Evolutionary conservation across 2,113 vertebrate genomes (phyloP), one percentile per base, ranked within the genome.

Genomic region (Rhinoptilus africanus): DNA sequence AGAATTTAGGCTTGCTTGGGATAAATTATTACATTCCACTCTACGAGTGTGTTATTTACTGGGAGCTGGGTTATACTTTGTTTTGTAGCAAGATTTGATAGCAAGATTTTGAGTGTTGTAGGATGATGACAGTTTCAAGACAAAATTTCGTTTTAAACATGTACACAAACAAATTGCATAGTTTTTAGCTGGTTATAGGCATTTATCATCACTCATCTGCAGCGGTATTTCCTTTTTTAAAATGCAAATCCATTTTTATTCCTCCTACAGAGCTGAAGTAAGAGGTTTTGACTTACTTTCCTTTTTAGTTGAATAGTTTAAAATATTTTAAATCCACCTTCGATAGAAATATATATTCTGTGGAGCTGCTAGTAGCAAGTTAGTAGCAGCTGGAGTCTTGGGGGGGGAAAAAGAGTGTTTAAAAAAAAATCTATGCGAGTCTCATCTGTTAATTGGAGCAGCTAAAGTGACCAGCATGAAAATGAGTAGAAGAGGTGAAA

Each of bases 211-310:
- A 56, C 50, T 94, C 77, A 82, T 79, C 8, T 89, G 23, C 72
- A 91, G 77, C 13, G 78, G 37, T 77, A 67, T 59, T 88, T 75
- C 43, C 75, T 94, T 92, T 90, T 89, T 81, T 76, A 63, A 32
- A 86, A 86, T 66, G 48, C 83, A 92, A 93, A 93, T 96, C 59
- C 51, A 90, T 76, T 95, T 62, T 81, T 92, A 59, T 93, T 96
- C 47, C 18, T 48, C 66, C 84, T 69, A 37, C 15, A 50, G 57
- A 97, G 73, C 66, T 90, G 62, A 97, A 47, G 71, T 57, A 71
- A 92, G 78, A 60, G 43, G 45, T 51, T 93, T 93, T 86, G 69
- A 39, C 88, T 90, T 85, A 21, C 14, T 94, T 11, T 50, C 28
- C 20, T 92, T 73, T 93, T 96, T 72, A 91, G 16, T 71, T 62